A percentile compares a stretch with the other conserved stretches of the same genome.
These are phyloP conservation scores for Dicycla oo DNA, from an alignment of 2,888 invertebrate species.

Conservation along the genomic window DNA sequence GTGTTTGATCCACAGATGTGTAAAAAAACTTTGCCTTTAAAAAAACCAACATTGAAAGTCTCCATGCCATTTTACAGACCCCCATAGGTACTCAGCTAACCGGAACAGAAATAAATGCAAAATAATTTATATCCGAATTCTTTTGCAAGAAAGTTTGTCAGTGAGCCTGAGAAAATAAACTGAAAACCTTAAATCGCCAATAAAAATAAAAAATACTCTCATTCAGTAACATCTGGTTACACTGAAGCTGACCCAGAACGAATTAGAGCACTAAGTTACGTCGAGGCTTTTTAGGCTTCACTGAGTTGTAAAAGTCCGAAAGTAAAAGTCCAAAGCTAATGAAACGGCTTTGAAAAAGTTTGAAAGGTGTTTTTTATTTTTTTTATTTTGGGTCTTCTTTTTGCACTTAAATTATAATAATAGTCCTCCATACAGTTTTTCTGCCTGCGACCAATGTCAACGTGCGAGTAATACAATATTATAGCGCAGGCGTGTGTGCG, in stretches of 20 bases:
- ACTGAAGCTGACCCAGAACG: not conserved
- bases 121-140: not conserved
- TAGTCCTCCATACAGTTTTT: too few relatives aligned
- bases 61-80: too few relatives aligned
- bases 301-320: constrained; percentile 2
- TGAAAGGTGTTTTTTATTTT: not conserved
- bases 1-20: too few relatives aligned
- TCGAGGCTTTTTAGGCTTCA: constrained; percentile 9
- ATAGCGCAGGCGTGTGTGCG: too few relatives aligned
- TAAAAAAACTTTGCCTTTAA: too few relatives aligned
- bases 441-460: too few relatives aligned
- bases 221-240: not conserved
- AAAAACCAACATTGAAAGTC: too few relatives aligned
- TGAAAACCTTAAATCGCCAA: not conserved
- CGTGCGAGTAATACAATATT: too few relatives aligned
- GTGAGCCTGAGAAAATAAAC: not conserved
- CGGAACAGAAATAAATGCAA: too few relatives aligned
- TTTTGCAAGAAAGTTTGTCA: not conserved
- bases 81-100: too few relatives aligned
- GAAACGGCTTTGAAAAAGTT: not conserved
- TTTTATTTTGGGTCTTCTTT: not conserved
- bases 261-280: constrained; percentile 4
- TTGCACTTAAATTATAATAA: too few relatives aligned
- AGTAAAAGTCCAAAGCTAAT: not conserved
- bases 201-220: not conserved